Percentiles rank a stretch among this genome's conserved stretches.
These are phyloP conservation scores for Mormyrus hasselquistii DNA, from an alignment of 2,797 vertebrate genomes.

Conservation along the genomic window DNA sequence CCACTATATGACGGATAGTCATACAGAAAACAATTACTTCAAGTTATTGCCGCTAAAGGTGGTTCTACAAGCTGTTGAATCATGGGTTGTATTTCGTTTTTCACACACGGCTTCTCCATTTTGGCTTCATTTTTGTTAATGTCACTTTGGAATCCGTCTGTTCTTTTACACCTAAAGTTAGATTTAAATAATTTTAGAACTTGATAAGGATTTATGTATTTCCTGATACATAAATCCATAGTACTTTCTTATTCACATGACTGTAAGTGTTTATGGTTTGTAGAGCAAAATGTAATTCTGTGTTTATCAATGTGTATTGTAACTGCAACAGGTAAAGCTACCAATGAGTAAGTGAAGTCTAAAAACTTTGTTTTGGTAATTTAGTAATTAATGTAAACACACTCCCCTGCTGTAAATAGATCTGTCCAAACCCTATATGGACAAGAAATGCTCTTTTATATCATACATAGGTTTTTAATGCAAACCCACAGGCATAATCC, in stretches of 20 bases:
- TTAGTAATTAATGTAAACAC: neutral
- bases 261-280: neutral
- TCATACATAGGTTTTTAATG: neutral
- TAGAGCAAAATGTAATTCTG: neutral
- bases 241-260: neutral
- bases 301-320: neutral
- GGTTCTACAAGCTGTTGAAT: too few relatives aligned
- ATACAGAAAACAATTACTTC: too few relatives aligned
- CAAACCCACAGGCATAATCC: neutral
- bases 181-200: neutral
- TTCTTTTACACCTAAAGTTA: neutral
- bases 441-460: neutral
- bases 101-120: too few relatives aligned
- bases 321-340: neutral
- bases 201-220: neutral
- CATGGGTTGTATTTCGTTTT: too few relatives aligned
- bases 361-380: neutral
- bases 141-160: neutral
- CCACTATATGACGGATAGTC: too few relatives aligned
- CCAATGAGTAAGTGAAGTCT: neutral
- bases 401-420: neutral
- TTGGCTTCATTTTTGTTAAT: too few relatives aligned
- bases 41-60: too few relatives aligned
- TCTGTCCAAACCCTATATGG: neutral
- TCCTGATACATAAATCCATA: neutral